Evolutionary conservation across 2,113 vertebrate species (phyloP), one percentile per base, ranked within the genome.

Genomic region (Nestor notabilis): DNA sequence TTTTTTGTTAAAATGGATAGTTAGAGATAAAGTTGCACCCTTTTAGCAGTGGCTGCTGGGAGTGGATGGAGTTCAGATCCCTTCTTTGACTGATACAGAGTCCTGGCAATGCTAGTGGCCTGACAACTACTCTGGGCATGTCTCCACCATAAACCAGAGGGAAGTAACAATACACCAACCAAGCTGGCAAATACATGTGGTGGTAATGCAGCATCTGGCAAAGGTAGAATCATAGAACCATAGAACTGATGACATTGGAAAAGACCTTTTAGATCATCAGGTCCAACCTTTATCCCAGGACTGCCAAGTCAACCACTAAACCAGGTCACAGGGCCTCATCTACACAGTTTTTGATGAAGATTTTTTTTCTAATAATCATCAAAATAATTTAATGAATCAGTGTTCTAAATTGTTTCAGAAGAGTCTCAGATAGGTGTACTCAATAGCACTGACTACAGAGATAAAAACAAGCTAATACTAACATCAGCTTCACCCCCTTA

Each of bases 141-240:
- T 64, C 47, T 53, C n/a, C 55, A 25, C 9, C 11, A 3, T 41
- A 69, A 83, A 37, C 10, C 13, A 37, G 35, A 7, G 19, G 2
- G 11, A 52, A 29, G 17, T 5, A 58, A 13, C 3, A 16, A 3
- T 61, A 13, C 28, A 5, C 9, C 35, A 43, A 1, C 6, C 0
- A 5, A 39, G 17, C 79, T 50, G 52, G 23, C 39, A 47, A 53
- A 19, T 10, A 52, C 29, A 11, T 0, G 0, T 2, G 10, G 7
- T 9, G 21, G 21, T 4, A 31, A 31, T 3, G 23, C 15, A 65
- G 24, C 37, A 7, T 19, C 31, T n/a, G 25, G 46, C 37, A 85
- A 47, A 78, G 39, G 21, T 18, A 7, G 33, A n/a, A n/a, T n/a
- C 31, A 23, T 33, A 53, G 52, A 53, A 53, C 29, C 28, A 18